Base-by-base conservation (phyloP, 2,797 vertebrate species). In the Girardinus metallicus region DNA sequence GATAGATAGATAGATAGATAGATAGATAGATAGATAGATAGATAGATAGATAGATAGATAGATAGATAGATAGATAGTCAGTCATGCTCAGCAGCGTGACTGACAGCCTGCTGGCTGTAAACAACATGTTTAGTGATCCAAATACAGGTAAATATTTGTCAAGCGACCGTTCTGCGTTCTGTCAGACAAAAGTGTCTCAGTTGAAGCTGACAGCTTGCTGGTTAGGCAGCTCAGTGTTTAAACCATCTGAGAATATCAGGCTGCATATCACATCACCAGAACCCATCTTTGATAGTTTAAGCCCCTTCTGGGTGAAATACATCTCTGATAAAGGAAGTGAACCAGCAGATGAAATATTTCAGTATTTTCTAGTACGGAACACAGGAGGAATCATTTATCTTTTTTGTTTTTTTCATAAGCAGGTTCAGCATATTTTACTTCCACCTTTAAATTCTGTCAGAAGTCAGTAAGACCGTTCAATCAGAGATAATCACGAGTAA, bases 311-410 rank as follows among this genome's bases (percentile, higher is more conserved):
- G 74, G 51, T 82, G 77, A 88, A 91, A 88, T 76, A 73, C 72
- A 89, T 74, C 80, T 88, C 78, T 44, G 79, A 92, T 85, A 77
- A 84, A 86, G 83, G 81, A 79, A 89, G 78, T 62, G 55, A 86
- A 62, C 70, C 73, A 55, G 68, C 74, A 80, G 75, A 85, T 80
- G 9, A 89, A 90, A 89, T 68, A 73, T 73, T 75, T 64, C 46
- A 71, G 73, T 29, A 84, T 87, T 84, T 89, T 82, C 71, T 84
- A 79, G 85, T 84, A 80, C 3, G 46, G 13, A 10, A 31, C 7
- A 86, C 89, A 91, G 82, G 76, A 87, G 83, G 88, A 86, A 88
- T 87, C 88, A 77, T 92, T 91, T 87, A 84, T 85, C 75, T 49
- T 86, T 80, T 76, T 84, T 31, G 10, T 26, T 57, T 82, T 71